Evolutionary conservation across 2,888 invertebrate genomes (phyloP), one percentile per base, ranked within the genome.

Genomic region (Pristionchus maxplancki): DNA sequence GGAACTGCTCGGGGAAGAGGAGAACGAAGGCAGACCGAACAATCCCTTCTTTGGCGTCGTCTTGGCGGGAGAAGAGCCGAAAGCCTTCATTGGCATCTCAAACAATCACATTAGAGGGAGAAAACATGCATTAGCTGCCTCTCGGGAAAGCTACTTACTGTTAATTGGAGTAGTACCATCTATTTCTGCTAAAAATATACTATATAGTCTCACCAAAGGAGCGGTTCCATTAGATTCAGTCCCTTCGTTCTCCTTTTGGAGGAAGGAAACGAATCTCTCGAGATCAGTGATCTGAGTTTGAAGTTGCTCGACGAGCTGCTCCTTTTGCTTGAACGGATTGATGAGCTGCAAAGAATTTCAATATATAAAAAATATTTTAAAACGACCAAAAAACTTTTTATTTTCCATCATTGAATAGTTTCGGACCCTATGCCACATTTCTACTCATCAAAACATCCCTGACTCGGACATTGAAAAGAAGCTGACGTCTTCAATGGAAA

Each of bases 281-380:
- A 99, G 96, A 95, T 99, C 99, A 74, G 97, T 97, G 88, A 99
- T 97, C 95, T 99, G 99, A 0, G 98, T 97, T 95, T 98, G 98
- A 34, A 99, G 96, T 95, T 99, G 99, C 81, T 96, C 96, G 34
- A 99, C 98, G 31, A 99, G 96, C 95, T 98, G 98, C 94, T 98
- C 98, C 95, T 99, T 98, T 95, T 98, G 97, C 95, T 97, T 97
- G 90, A 98, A 96, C 28, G 97, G 97, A 93, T 97, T 98, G 34
- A 98, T 97, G 94, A 98, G 97, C 96, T 96, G 94, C 50, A 90
- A 89, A 50, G 58, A 58, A n/a, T 58, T 53, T 44, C 11, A 44
- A 9, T 44, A 44, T n/a, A n/a, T n/a, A n/a, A 44, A 9, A 9
- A 44, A 9, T 44, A 44, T 44, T 9, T 44, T 44, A 9, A 11